Evolutionary conservation across 2,888 invertebrate species (phyloP).

Genomic region (Drosophila prolongata): DNA sequence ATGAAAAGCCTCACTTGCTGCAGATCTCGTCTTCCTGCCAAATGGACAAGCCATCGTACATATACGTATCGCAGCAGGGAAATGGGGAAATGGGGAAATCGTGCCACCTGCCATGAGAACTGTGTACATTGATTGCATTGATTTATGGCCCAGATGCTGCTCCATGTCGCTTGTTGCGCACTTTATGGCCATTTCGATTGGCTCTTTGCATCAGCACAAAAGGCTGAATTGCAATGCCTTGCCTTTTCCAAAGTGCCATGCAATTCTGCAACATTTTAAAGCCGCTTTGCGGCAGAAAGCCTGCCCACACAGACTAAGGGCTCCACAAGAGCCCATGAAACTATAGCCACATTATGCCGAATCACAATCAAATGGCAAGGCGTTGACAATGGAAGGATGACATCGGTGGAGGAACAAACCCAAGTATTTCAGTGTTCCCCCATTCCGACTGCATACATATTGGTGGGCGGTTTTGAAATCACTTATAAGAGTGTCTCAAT

Average conservation of each 20-base stretch:
- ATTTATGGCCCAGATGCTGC: constrained; percentile 53
- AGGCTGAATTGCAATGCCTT: constrained; percentile 28
- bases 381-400: not conserved
- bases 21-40: constrained; percentile 14
- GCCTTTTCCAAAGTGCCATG: constrained; percentile 16
- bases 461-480: no score
- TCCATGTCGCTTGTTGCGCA: constrained; percentile 54
- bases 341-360: constrained; percentile 43
- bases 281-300: constrained; percentile 18
- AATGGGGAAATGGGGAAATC: constrained; percentile 28
- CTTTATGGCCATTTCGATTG: constrained; percentile 51
- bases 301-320: not conserved
- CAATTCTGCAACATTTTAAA: constrained; percentile 38
- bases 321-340: not conserved
- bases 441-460: no score
- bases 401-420: not conserved
- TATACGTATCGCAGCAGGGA: not conserved
- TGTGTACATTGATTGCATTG: constrained; percentile 50
- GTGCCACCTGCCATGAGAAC: constrained; percentile 35
- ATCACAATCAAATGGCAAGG: constrained; percentile 34
- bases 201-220: constrained; percentile 28
- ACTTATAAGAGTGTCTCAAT: no score
- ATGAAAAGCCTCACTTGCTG: constrained; percentile 12
- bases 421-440: not conserved
- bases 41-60: constrained; percentile 17